Conservation (phyloP, 2,797 vertebrate genomes). For the Sarcoramphus papa region DNA sequence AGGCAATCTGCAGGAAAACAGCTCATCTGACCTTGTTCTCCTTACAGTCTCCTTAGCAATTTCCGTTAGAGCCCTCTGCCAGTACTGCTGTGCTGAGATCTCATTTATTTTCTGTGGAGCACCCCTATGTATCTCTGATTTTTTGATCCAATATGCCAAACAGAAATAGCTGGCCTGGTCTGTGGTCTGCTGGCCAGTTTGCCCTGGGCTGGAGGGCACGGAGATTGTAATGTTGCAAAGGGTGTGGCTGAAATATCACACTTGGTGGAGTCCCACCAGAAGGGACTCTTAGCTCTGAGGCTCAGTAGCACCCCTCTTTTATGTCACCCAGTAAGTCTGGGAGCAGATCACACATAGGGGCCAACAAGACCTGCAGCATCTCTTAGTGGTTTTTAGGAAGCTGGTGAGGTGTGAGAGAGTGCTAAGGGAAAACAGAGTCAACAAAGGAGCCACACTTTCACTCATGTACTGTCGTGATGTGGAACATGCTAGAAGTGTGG, state of each 20-base stretch:
- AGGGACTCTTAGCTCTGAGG: not conserved
- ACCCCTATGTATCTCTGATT: not conserved
- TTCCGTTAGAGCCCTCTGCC: not conserved
- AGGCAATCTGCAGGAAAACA: not conserved
- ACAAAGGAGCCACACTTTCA: not conserved
- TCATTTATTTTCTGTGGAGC: not conserved
- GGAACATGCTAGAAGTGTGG: not conserved
- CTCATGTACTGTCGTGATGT: not conserved
- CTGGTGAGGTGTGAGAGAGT: not conserved
- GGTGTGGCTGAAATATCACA: not conserved
- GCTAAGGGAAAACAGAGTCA: not conserved
- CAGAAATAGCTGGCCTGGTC: not conserved
- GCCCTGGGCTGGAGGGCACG: not conserved
- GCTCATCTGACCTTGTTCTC: not conserved
- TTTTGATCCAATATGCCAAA: not conserved
- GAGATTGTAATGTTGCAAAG: not conserved
- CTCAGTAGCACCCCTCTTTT: not conserved
- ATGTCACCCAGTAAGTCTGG: not conserved
- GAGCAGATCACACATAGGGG: not conserved
- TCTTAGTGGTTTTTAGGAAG: not conserved
- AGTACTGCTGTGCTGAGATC: not conserved
- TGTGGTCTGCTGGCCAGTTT: not conserved
- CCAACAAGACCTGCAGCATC: not conserved
- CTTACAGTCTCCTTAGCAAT: not conserved
- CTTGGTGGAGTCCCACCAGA: not conserved